Base-by-base conservation (phyloP, 2,888 invertebrate species). In the Rutpela maculata region DNA sequence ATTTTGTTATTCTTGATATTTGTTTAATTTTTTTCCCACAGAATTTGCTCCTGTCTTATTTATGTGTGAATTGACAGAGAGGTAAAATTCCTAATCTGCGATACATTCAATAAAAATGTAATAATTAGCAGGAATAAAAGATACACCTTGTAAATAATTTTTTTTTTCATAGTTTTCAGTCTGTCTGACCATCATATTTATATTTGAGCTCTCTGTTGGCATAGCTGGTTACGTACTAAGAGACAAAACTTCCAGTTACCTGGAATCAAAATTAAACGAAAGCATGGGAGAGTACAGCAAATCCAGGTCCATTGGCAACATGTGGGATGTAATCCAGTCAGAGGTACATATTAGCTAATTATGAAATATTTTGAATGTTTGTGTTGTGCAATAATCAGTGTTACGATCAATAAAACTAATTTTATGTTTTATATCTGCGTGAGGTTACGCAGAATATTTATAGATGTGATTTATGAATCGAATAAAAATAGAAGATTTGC, bases 131-230 rank as follows among this genome's bases (percentile, higher is more conserved):
- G 22, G 4, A 26, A 26, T 26, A 26, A 26, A 26, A 3, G n/a
- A 26, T 3, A 26, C 22, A 26, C 2, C 2, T 26, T 3, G 22
- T 35, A 35, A 35, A 35, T 35, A 35, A 35, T 5, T 35, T 35
- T 35, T 12, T 43, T 63, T 57, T 80, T 89, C 90, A 55, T 89
- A 95, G 95, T 97, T 96, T 91, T 93, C 95, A 6, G 91, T 93
- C 70, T 91, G 97, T 83, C 90, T 98, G 87, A 92, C 95, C 71
- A 88, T 96, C 57, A 95, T 98, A 84, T 96, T 98, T 90, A 91
- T 96, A n/a, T 91, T 96, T 81, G 97, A 98, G 91, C 91, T 97
- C 84, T 95, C 95, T 0, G 95, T 95, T 80, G 97, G 97, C 83
- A 94, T 97, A 85, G 94, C 95, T 17, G 95, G 95, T 59, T 96